Percentiles rank a stretch among this genome's conserved stretches.
Conservation (phyloP, 2,797 vertebrate species). For the Pristis pectinata region DNA sequence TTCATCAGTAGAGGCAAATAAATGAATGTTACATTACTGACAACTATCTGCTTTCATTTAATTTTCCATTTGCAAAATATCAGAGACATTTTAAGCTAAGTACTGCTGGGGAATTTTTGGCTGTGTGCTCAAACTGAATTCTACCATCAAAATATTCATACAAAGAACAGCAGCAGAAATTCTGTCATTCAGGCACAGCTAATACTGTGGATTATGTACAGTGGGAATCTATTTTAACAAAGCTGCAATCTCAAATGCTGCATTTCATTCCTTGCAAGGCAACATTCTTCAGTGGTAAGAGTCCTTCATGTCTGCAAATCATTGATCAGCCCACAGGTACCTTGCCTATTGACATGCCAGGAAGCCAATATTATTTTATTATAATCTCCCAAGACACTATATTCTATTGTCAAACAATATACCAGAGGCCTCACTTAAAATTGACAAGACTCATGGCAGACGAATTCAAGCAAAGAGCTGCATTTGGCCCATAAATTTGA, state of each 20-base stretch:
- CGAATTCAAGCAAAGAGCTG: not conserved
- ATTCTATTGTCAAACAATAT: not conserved
- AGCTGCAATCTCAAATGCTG: not conserved
- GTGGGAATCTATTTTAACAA: not conserved
- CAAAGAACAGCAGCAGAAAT: not conserved
- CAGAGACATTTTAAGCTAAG: not conserved
- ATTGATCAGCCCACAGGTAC: not conserved
- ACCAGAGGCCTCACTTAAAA: not conserved
- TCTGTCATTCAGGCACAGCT: not conserved
- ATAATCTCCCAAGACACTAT: not conserved
- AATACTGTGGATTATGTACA: not conserved
- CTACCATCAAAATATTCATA: not conserved
- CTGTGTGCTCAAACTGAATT: not conserved
- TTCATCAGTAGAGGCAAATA: not conserved
- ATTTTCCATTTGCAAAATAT: not conserved
- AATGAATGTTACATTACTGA: constrained; percentile 11
- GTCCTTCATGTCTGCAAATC: not conserved
- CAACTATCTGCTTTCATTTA: not conserved
- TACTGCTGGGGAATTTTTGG: not conserved
- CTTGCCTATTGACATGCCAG: not conserved
- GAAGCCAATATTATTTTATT: constrained; percentile 21
- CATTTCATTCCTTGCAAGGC: not conserved
- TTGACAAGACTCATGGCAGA: not conserved
- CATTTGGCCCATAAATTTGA: not conserved
- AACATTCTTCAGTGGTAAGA: not conserved